These are phyloP conservation scores for Andrena trimmerana DNA, from an alignment of 2,888 invertebrate species.

Conservation along the genomic window DNA sequence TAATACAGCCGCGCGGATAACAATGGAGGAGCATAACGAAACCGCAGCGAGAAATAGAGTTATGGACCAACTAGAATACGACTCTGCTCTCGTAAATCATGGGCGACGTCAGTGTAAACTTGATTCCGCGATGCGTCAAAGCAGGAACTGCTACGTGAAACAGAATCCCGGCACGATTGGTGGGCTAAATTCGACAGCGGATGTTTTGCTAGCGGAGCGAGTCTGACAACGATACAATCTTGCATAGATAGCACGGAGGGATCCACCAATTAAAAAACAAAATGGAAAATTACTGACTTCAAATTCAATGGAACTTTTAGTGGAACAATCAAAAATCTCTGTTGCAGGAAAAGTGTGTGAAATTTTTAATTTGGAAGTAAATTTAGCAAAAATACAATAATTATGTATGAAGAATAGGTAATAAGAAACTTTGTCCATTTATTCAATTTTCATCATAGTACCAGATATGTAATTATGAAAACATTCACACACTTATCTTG, in stretches of 20 bases:
- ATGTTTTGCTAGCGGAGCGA: neutral
- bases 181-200: neutral
- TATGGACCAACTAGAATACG: slow-evolving; percentile 1
- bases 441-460: no score
- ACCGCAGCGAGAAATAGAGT: slow-evolving; percentile 3
- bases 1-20: neutral
- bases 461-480: no score
- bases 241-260: neutral
- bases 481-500: no score
- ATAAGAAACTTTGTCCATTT: no score
- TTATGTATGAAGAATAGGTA: no score
- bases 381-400: no score
- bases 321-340: no score
- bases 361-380: no score
- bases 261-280: no score
- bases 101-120: neutral
- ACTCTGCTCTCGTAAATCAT: slow-evolving; percentile 6
- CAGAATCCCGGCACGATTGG: neutral
- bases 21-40: slow-evolving; percentile 10
- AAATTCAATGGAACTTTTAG: neutral
- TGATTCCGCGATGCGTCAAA: slow-evolving; percentile 16
- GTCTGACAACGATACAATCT: neutral
- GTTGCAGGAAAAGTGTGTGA: no score
- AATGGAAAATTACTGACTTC: no score
- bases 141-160: neutral